Evolutionary conservation across 2,113 vertebrate species (phyloP), one percentile per base, ranked within the genome.

Genomic region (Sinocyclocheilus rhinocerous): DNA sequence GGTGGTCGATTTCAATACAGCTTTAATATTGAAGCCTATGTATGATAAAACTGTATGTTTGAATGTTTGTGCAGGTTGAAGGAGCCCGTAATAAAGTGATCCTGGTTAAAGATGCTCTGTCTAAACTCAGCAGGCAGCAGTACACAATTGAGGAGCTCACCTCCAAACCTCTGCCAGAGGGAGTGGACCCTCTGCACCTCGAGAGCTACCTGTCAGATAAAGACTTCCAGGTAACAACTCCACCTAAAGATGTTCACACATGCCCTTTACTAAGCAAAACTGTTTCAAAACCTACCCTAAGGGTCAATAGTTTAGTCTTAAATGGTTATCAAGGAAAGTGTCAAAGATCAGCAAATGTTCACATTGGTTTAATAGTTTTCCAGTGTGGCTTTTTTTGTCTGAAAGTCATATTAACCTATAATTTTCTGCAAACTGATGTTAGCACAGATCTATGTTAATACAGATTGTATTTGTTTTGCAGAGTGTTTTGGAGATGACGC

Each of bases 101-200:
- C 42, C 84, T 96, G 59, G 95, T 96, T 77, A 92, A 94, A 85
- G 95, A 96, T 22, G 95, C 89, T 1, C 91, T 96, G 83, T 92
- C 91, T 8, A 91, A 93, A 67, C 93, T 96, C 77, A 94, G 93
- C 76, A 94, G 94, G 83, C 88, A 91, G 78, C 94, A 94, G 88
- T 96, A 95, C 93, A 94, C 94, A 65, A 88, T 95, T 59, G 92
- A 95, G 84, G 95, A 96, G 91, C 93, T 96, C 82, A 94, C 92
- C 77, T 69, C 88, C 24, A 94, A 94, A 82, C 94, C 94, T 0
- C 91, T 93, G 39, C 95, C 95, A 0, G 95, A 96, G 82, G 95
- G 95, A n/a, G 95, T 95, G 50, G 95, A 96, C 89, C 95, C 95
- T 55, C 91, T 95, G 3, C 94, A 88, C 29, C 91, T 96, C 84